Evolutionary conservation across 2,113 vertebrate genomes (phyloP).

Genomic region (Epinephelus cyanopodus): DNA sequence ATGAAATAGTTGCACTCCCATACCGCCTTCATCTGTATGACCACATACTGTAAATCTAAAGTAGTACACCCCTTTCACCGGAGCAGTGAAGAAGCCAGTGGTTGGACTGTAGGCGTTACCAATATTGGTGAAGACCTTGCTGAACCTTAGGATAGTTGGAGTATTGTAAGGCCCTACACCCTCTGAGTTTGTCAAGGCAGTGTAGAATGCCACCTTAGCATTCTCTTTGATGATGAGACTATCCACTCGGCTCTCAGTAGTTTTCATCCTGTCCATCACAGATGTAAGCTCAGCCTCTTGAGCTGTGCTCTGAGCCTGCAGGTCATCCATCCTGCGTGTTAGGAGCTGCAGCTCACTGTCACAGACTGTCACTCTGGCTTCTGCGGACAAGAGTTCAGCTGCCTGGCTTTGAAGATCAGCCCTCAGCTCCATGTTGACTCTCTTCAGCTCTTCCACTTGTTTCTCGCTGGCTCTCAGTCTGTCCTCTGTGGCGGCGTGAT

Average conservation of each 20-base stretch:
- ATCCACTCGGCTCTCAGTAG: not conserved
- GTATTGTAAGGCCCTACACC: not conserved
- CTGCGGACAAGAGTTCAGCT: not conserved
- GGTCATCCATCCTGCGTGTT: not conserved
- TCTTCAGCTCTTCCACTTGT: not conserved
- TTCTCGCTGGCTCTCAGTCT: not conserved
- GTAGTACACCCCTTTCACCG: constrained; percentile 12
- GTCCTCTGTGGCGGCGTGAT: not conserved
- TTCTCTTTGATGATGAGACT: not conserved
- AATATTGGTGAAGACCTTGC: constrained; percentile 3
- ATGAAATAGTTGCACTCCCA: not conserved
- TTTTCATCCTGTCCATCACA: not conserved
- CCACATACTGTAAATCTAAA: constrained; percentile 14
- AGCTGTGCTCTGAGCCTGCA: not conserved
- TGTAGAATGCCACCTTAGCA: not conserved
- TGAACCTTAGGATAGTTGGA: not conserved
- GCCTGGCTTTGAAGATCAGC: not conserved
- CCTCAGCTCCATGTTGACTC: not conserved
- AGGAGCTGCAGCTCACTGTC: not conserved
- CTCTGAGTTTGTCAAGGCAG: not conserved
- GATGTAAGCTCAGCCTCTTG: not conserved
- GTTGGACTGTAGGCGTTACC: not conserved
- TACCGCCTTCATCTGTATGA: accelerated
- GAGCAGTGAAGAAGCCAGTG: constrained; percentile 22
- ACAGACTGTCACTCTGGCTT: not conserved